Evolutionary conservation across 2,797 vertebrate genomes (phyloP).

Genomic region (Rhadinocentrus ornatus): DNA sequence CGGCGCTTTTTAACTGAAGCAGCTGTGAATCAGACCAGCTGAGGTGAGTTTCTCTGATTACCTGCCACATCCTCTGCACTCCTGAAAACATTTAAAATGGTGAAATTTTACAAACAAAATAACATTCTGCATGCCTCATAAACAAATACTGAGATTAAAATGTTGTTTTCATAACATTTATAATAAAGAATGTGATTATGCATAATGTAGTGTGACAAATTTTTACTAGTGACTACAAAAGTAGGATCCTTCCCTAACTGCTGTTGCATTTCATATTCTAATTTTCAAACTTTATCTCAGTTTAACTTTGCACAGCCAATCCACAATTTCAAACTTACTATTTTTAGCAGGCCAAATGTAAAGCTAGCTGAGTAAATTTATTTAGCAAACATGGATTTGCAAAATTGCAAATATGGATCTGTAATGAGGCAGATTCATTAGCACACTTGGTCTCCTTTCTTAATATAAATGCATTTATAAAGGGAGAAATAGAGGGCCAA

Average conservation of each 20-base stretch:
- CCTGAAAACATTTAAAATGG: background rate
- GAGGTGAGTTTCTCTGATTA: background rate
- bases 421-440: conserved; percentile 47
- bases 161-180: background rate
- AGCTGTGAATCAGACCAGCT: background rate
- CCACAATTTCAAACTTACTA: too few species aligned
- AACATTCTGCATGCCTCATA: background rate
- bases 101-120: background rate
- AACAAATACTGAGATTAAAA: background rate
- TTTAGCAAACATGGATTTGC: conserved; percentile 50
- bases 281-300: too few species aligned
- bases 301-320: too few species aligned
- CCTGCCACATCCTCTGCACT: background rate
- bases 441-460: conserved; percentile 26
- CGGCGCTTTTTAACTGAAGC: background rate
- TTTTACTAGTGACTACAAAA: too few species aligned
- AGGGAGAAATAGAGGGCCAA: background rate
- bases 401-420: conserved; percentile 33
- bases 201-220: too few species aligned
- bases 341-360: conserved; percentile 9
- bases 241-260: background rate
- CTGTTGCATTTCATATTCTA: too few species aligned
- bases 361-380: conserved; percentile 22
- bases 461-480: conserved; percentile 5
- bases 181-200: background rate